Base-by-base conservation (phyloP, 2,888 invertebrate species). In the Desoria tigrina region DNA sequence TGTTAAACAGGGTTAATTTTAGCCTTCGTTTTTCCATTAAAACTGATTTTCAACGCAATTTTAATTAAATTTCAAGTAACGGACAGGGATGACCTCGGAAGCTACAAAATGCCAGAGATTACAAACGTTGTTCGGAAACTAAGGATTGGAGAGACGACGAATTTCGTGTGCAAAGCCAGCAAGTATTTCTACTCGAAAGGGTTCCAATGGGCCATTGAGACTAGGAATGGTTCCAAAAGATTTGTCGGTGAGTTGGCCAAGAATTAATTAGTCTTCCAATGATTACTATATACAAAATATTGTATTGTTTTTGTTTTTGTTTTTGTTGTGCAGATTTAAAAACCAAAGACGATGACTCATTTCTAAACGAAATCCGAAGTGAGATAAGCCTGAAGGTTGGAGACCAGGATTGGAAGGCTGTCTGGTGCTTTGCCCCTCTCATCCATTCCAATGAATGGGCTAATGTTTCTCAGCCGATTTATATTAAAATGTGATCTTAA, bases 121-220 rank as follows among this genome's bases (percentile, higher is more conserved):
- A 32, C 65, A 9, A 63, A 60, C 39, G 58, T 61, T 16, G 60
- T 71, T 3, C 42, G 66, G 27, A 51, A 63, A 24, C 42, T 71
- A 2, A 49, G 66, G 7, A 64, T 68, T 4, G 71, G 71, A 0
- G 71, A 71, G 50, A 63, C 62, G 42, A 63, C 61, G 0, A 65
- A 62, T 42, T 66, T 71, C 50, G 58, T 65, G 14, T 71, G 71
- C 28, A 61, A 62, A 55, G 71, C 65, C 1, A 71, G 58, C 26
- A 42, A 62, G 18, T 71, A 71, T 23, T 71, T 68, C 62, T 71
- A 68, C 58, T 71, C 71, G 6, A 65, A 68, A 39, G 71, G 71
- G 54, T 71, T 71, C 49, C 68, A 71, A 27, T 71, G 71, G 71
- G 71, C 71, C 14, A 63, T 71, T 16, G 68, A 71, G 51, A 68